A percentile compares a stretch with the other conserved stretches of the same genome.
phyloP scores from a whole-genome alignment of 2,113 vertebrate species.

The Todiramphus saurophagus region DNA sequence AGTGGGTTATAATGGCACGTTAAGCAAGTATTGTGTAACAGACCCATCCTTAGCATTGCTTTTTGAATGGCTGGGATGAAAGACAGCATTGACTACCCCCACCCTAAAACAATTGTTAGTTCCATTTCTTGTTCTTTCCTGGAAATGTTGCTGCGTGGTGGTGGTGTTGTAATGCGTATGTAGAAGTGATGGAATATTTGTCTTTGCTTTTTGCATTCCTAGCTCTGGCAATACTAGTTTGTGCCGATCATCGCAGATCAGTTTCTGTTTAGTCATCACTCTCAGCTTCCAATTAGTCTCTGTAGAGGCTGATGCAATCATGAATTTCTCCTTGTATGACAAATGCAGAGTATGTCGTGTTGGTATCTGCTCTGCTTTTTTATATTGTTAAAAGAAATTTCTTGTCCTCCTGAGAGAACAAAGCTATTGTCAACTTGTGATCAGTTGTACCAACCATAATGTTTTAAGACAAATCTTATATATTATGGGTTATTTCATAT shows the following conservation, averaged over 20 bases:
- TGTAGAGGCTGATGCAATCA: slow-evolving; percentile 29
- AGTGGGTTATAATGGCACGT: neutral
- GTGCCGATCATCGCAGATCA: neutral
- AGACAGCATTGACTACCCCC: neutral
- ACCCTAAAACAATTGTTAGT: neutral
- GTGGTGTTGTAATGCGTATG: neutral
- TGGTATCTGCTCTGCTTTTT: neutral
- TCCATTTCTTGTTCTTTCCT: neutral
- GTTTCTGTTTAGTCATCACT: slow-evolving; percentile 42
- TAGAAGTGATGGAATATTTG: neutral
- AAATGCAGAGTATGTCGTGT: neutral
- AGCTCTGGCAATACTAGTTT: neutral
- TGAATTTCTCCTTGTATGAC: neutral
- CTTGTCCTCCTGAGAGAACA: neutral
- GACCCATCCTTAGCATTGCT: neutral
- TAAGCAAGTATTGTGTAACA: neutral
- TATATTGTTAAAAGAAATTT: neutral
- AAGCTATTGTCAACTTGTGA: neutral
- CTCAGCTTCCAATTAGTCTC: neutral
- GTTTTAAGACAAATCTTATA: neutral
- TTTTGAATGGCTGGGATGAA: neutral
- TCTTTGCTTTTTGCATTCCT: neutral
- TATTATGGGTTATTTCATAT: neutral
- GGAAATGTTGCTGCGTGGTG: neutral
- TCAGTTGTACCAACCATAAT: neutral